These are phyloP conservation scores for Epiblema foenella DNA, from an alignment of 2,888 invertebrate species.

Conservation along the genomic window DNA sequence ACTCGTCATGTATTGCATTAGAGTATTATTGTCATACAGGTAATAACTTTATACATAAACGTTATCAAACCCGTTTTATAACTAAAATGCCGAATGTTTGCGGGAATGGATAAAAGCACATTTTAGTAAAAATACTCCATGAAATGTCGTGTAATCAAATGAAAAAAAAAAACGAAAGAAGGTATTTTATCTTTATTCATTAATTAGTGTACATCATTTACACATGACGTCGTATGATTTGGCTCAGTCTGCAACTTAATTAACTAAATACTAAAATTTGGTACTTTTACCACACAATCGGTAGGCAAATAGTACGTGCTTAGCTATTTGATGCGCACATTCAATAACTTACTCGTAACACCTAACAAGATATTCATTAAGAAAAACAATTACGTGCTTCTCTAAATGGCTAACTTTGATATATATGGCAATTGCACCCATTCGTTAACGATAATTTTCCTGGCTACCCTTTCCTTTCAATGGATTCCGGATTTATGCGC, in stretches of 20 bases:
- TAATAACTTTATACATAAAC: too few relatives aligned
- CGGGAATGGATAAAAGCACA: too few relatives aligned
- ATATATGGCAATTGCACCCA: constrained; percentile 70
- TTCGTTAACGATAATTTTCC: constrained; percentile 52
- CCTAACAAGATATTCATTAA: constrained; percentile 29
- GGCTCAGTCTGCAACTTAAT: constrained; percentile 85
- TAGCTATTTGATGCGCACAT: constrained; percentile 55
- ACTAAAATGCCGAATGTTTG: too few relatives aligned
- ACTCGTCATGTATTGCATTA: not conserved
- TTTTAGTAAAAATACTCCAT: too few relatives aligned
- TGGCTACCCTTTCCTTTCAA: constrained; percentile 20
- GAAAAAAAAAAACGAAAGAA: constrained; percentile 52
- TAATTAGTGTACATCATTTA: constrained; percentile 75
- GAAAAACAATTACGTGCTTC: constrained; percentile 47
- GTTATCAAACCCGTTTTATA: too few relatives aligned
- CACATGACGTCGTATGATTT: constrained; percentile 81
- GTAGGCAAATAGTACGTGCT: constrained; percentile 58
- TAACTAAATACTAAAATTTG: constrained; percentile 80
- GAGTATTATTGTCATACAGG: too few relatives aligned
- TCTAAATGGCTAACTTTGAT: constrained; percentile 65
- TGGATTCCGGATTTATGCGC: not conserved
- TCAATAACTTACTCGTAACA: constrained; percentile 44
- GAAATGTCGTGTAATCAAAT: not conserved
- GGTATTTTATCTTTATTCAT: constrained; percentile 69
- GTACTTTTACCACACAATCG: constrained; percentile 69